Conservation (phyloP, 1,140 invertebrate species). For the Ceratitis capitata region DNA sequence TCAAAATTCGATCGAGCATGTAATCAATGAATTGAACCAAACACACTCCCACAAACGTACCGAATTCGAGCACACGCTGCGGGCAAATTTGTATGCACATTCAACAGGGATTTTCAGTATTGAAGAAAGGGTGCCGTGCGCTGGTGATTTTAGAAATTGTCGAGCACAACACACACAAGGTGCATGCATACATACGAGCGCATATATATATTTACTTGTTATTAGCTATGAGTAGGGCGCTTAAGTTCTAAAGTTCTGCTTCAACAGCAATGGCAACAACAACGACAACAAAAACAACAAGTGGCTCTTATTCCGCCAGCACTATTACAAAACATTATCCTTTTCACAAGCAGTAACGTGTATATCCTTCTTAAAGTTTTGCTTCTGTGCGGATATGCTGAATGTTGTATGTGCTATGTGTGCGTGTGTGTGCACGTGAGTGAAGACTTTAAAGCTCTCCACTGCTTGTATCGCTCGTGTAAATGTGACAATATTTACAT, state of each 20-base stretch:
- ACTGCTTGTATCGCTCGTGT: neutral
- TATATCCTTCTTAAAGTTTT: slow-evolving; percentile 26
- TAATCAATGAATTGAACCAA: slow-evolving; percentile 35
- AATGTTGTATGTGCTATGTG: neutral
- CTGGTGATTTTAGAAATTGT: neutral
- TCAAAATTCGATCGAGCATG: slow-evolving; percentile 33
- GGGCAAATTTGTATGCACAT: slow-evolving; percentile 32
- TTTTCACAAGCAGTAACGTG: neutral
- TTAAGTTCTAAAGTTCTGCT: neutral
- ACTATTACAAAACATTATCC: neutral
- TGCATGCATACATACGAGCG: neutral
- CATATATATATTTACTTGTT: neutral
- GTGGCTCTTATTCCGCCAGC: neutral
- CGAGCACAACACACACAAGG: neutral
- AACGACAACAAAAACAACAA: neutral
- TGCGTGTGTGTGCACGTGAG: neutral
- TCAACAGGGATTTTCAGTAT: neutral
- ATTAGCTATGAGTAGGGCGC: neutral
- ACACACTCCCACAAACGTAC: too few relatives aligned
- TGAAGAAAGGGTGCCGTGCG: neutral
- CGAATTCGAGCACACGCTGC: slow-evolving; percentile 9
- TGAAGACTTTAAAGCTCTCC: neutral
- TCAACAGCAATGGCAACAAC: too few relatives aligned
- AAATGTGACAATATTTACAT: slow-evolving; percentile 28
- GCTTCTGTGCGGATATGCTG: neutral